Base-by-base conservation (phyloP, 2,888 invertebrate species). In the Notodonta dromedarius region DNA sequence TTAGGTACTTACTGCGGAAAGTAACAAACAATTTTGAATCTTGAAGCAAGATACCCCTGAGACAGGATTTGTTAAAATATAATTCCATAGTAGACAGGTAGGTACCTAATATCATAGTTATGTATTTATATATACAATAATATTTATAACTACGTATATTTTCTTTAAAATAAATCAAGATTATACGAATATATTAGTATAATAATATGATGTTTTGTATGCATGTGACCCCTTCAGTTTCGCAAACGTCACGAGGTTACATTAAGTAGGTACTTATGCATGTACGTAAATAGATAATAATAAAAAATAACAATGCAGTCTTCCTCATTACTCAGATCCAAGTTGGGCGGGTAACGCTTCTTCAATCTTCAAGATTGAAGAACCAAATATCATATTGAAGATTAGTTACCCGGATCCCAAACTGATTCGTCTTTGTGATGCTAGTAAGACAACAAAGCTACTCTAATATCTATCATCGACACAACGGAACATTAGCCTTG, bases 1-100 rank as follows among this genome's bases (percentile, higher is more conserved):
- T 59, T 24, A 24, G 24, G 24, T 24, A 53, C 57, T 52, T 24
- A 60, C 67, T 51, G 46, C 46, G 50, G 59, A 54, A 58, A 48
- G 7, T 35, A 35, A 35, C 35, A 35, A 35, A 35, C 35, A 35
- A 35, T 35, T 35, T 35, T 35, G 35, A 35, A 35, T 35, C 35
- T 7, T 35, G 35, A 6, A 35, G 35, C 35, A 35, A 35, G 5
- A 7, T 35, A 35, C 7, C 35, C 7, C 7, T 35, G 35, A 35
- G 35, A 35, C 35, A 5, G 35, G 5, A 35, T 35, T 35, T 35
- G 35, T 35, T 35, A 35, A 35, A 35, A 35, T 24, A 35, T 35
- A 35, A 24, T 35, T 35, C 35, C 35, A 35, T 35, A 35, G 24
- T 24, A 24, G 24, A 24, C 24, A 24, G 24, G 24, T 24, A 24